These are phyloP conservation scores for Zeugodacus cucurbitae DNA, from an alignment of 1,140 invertebrate genomes.

Conservation along the genomic window DNA sequence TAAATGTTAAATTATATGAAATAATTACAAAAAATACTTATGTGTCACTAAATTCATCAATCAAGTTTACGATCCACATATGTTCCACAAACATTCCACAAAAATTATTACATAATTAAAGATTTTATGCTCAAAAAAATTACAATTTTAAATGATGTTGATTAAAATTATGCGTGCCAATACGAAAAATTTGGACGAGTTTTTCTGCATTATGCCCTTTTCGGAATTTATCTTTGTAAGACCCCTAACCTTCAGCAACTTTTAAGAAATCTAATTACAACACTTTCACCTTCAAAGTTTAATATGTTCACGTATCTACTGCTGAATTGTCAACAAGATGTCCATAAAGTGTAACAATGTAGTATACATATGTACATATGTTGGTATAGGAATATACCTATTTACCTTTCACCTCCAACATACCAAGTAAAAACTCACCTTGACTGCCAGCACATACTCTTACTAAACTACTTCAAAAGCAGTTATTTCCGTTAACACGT, in stretches of 20 bases:
- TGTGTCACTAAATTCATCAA: too few species aligned
- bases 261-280: constrained; percentile 14
- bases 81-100: background rate
- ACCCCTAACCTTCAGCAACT: background rate
- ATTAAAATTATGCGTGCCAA: too few species aligned
- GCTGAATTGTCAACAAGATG: background rate
- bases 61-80: background rate
- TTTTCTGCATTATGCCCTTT: background rate
- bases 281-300: too few species aligned
- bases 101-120: too few species aligned
- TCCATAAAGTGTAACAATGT: too few species aligned
- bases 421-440: background rate
- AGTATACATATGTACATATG: too few species aligned
- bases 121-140: too few species aligned
- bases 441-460: background rate
- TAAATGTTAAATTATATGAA: too few species aligned
- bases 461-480: constrained; percentile 23
- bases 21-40: too few species aligned
- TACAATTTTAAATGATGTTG: too few species aligned
- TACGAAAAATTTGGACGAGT: too few species aligned
- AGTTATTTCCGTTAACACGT: constrained; percentile 19
- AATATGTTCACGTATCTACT: background rate
- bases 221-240: background rate
- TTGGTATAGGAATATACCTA: background rate
- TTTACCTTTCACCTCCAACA: background rate